A percentile compares a stretch with the other conserved stretches of the same genome.
phyloP scores from a whole-genome alignment of 2,113 vertebrate species.

The Strigops habroptila region DNA sequence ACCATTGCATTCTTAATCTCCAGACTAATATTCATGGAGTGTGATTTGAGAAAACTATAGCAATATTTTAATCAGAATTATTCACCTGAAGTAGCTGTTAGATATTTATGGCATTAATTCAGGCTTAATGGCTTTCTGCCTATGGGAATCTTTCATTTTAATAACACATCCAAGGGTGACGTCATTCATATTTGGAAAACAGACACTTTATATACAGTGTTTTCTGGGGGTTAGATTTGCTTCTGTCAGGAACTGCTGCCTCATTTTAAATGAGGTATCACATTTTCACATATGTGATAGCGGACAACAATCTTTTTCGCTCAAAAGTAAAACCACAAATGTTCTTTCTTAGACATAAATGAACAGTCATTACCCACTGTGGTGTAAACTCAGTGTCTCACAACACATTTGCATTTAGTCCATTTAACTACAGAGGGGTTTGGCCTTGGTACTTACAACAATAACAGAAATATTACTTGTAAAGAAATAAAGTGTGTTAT shows the following conservation, averaged over 20 bases:
- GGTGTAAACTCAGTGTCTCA: not conserved
- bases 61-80: not conserved
- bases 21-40: not conserved
- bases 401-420: not conserved
- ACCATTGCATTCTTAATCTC: not conserved
- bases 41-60: not conserved
- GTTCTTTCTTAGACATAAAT: not conserved
- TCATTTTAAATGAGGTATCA: not conserved
- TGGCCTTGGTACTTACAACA: not conserved
- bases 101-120: conserved; percentile 25
- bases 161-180: not conserved
- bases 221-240: not conserved
- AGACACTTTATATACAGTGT: not conserved
- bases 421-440: not conserved
- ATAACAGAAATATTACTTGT: not conserved
- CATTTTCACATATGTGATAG: not conserved
- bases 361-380: not conserved
- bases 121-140: not conserved
- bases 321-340: not conserved
- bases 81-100: conserved; percentile 5
- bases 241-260: not conserved
- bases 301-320: not conserved
- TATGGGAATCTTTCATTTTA: not conserved
- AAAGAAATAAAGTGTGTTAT: not conserved
- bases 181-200: not conserved